These are phyloP conservation scores for Meda fulgida DNA, from an alignment of 2,797 vertebrate species.

Conservation along the genomic window DNA sequence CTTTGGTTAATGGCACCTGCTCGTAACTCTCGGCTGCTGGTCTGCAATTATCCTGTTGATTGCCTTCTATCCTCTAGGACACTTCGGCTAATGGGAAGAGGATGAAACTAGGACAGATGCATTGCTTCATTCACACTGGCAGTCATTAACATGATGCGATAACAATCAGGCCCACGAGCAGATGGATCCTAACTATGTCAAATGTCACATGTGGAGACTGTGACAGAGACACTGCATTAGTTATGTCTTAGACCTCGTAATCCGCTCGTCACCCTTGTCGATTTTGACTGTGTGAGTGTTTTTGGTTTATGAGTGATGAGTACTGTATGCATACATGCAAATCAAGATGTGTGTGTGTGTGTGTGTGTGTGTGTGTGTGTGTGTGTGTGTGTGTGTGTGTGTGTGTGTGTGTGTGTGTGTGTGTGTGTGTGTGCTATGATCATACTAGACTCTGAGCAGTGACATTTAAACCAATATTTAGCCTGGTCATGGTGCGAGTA, in stretches of 20 bases:
- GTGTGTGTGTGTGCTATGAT: constrained; percentile 10
- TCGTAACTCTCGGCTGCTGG: constrained; percentile 15
- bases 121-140: constrained; percentile 44
- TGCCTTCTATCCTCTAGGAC: constrained; percentile 39
- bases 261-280: neutral
- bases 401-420: constrained; percentile 28
- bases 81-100: constrained; percentile 26
- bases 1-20: constrained; percentile 24
- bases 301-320: neutral
- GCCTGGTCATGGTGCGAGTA: constrained; percentile 11
- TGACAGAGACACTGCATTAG: constrained; percentile 33
- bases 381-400: no score
- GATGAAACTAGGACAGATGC: constrained; percentile 36
- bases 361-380: no score
- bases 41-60: constrained; percentile 48
- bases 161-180: constrained; percentile 49
- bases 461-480: constrained; percentile 24
- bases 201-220: constrained; percentile 39
- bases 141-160: constrained; percentile 52
- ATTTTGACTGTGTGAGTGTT: neutral
- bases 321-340: neutral
- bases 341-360: constrained; percentile 1
- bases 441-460: neutral
- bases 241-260: constrained; percentile 17
- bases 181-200: constrained; percentile 44